These are phyloP conservation scores for Choreutis nemorana DNA, from an alignment of 2,888 invertebrate species.

Conservation along the genomic window DNA sequence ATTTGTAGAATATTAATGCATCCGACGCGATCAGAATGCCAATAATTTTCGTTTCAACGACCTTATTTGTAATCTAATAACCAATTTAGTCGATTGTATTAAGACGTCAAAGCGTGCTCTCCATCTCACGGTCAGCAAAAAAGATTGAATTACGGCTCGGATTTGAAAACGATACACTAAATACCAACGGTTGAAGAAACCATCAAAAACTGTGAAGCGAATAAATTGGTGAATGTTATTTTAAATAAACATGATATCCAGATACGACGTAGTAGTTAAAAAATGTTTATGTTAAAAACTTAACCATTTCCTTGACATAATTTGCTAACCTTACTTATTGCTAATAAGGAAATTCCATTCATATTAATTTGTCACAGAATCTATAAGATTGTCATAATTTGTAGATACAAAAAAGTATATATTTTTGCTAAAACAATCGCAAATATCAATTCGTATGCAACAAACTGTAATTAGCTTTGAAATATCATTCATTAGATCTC, in stretches of 20 bases:
- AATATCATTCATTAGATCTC: conserved; percentile 55
- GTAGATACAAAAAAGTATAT: background rate
- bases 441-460: conserved; percentile 58
- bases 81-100: conserved; percentile 57
- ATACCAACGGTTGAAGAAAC: conserved; percentile 9
- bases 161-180: conserved; percentile 29
- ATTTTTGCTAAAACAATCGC: conserved; percentile 24
- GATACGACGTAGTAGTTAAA: conserved; percentile 4
- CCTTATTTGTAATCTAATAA: conserved; percentile 36
- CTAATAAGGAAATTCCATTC: conserved; percentile 31
- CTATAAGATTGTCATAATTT: conserved; percentile 12
- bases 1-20: conserved; percentile 41
- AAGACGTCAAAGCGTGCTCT: conserved; percentile 53
- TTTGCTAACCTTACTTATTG: conserved; percentile 18
- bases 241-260: conserved; percentile 2
- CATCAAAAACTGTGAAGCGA: conserved; percentile 4
- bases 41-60: conserved; percentile 36
- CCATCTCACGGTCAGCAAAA: conserved; percentile 46
- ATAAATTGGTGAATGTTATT: conserved; percentile 3
- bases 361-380: conserved; percentile 22
- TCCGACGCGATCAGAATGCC: conserved; percentile 25
- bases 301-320: conserved; percentile 9
- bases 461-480: conserved; percentile 37
- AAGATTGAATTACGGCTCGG: conserved; percentile 34
- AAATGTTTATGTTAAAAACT: background rate